Percentiles rank a stretch among this genome's conserved stretches.
Evolutionary conservation across 2,113 vertebrate species (phyloP).

Genomic region (Mesembrinibis cayennensis): DNA sequence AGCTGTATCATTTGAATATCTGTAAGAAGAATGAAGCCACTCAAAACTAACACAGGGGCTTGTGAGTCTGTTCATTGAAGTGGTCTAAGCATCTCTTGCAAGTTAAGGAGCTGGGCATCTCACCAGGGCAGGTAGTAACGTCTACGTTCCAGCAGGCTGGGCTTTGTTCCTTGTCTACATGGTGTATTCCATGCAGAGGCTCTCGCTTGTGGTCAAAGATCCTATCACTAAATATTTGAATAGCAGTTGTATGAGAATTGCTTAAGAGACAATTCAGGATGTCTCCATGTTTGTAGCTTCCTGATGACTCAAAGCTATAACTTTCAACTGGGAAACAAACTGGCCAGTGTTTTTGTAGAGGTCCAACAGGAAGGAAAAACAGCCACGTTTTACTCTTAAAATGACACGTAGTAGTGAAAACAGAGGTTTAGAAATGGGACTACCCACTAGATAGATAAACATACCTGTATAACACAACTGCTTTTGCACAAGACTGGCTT

Average conservation of each 20-base stretch:
- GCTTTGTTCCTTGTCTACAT: background rate
- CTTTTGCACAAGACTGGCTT: background rate
- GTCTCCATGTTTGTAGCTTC: background rate
- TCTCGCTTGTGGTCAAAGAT: background rate
- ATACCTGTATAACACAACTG: background rate
- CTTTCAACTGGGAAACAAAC: background rate
- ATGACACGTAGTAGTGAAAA: background rate
- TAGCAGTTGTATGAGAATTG: background rate
- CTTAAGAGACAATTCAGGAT: background rate
- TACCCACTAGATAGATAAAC: background rate
- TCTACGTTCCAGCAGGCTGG: background rate
- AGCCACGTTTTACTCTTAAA: background rate
- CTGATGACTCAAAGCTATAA: background rate
- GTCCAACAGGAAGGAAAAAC: background rate
- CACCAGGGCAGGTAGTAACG: background rate
- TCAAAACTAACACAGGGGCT: background rate
- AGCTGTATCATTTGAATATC: background rate
- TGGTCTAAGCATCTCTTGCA: background rate
- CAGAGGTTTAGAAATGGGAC: background rate
- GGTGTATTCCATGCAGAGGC: accelerated
- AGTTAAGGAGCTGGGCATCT: background rate
- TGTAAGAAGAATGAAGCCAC: background rate
- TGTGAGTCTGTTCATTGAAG: background rate
- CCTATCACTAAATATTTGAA: background rate
- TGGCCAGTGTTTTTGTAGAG: background rate